These are phyloP conservation scores for Phyllostomus hastatus DNA, from an alignment of 2,113 vertebrate genomes.

Conservation along the genomic window DNA sequence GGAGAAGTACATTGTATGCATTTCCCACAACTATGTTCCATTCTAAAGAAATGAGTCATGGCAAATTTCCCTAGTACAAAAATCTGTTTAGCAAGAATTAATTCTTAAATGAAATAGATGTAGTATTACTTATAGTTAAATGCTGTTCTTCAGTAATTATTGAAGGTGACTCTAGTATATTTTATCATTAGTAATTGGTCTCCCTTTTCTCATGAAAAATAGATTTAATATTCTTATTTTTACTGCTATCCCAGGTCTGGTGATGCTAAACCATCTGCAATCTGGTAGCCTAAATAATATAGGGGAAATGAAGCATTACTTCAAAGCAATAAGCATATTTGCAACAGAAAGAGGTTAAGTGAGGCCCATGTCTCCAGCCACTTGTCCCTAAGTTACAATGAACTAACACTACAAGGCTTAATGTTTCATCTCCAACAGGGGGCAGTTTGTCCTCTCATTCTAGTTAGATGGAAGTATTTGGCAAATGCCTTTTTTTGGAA, in stretches of 20 bases:
- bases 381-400: constrained; percentile 4
- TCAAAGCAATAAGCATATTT: constrained; percentile 21
- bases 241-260: background rate
- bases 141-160: constrained; percentile 50
- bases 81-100: constrained; percentile 58
- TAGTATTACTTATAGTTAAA: constrained; percentile 40
- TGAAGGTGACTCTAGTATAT: constrained; percentile 41
- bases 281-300: constrained; percentile 5
- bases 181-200: constrained; percentile 49
- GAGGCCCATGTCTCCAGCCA: background rate
- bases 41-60: constrained; percentile 58
- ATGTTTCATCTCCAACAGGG: background rate
- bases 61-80: constrained; percentile 37
- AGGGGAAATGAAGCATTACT: background rate
- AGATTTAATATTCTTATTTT: background rate
- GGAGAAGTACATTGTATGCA: background rate
- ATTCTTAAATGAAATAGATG: constrained; percentile 56
- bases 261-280: background rate
- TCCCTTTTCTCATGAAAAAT: constrained; percentile 42
- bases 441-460: background rate
- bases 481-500: background rate
- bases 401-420: constrained; percentile 43
- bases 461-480: background rate
- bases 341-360: background rate
- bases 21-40: constrained; percentile 24